Base-by-base conservation (phyloP, 2,797 vertebrate genomes). In the Loris lydekkerianus region DNA sequence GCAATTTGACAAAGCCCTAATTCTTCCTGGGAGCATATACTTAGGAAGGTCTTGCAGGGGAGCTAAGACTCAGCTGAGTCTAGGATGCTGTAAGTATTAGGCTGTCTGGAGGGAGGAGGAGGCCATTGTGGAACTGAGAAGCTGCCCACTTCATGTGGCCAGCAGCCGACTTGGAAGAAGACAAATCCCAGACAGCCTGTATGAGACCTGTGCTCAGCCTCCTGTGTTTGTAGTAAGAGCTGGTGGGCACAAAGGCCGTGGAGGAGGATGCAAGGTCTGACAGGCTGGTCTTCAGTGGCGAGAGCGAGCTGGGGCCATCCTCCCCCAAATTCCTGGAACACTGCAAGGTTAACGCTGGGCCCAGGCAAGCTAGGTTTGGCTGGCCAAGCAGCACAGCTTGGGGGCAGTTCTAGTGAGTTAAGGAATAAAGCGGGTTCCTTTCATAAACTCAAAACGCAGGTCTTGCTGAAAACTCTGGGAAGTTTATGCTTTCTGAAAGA, bases 381-480 rank as follows among this genome's bases (percentile, higher is more conserved):
- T 86, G 49, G 17, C 69, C 65, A 88, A 85, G 61, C 60, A 43
- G 29, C 29, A 63, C 61, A 37, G 14, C 40, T 25, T 2, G 67
- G n/a, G 27, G 25, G 18, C 29, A 84, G 7, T 63, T 46, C 78
- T 53, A 58, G 15, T 46, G 69, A 88, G 15, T 91, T 90, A 90
- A 92, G 73, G 69, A 70, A 73, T 46, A 73, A 60, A 11, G 23
- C 61, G 7, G 43, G 14, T 80, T 86, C 53, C 29, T 95, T 86
- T 49, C n/a, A 49, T 78, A 95, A 95, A 86, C 93, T 82, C 61
- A 46, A 80, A 95, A 73, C 31, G n/a, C 37, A 73, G 60, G 37
- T 72, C 60, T 94, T 40, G 8, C 53, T 81, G 40, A 91, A 61
- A 73, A 84, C 81, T 86, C 90, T 46, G 29, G 82, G 53, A 13